Base-by-base conservation (phyloP, 2,797 vertebrate species). In the Myotis daubentonii region DNA sequence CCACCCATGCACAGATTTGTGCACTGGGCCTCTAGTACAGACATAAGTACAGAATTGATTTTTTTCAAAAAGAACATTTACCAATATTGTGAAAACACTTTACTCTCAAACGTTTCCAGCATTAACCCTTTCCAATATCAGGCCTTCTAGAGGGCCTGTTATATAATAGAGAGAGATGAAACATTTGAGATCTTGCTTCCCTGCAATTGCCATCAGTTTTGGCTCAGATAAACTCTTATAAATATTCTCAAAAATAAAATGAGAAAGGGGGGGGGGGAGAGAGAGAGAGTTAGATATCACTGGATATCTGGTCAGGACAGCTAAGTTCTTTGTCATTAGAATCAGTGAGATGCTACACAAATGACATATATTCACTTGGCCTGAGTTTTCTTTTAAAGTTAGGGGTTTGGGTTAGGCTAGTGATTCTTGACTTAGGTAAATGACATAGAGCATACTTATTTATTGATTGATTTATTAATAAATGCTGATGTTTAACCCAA, bases 11-110 rank as follows among this genome's bases (percentile, higher is more conserved):
- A 30, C 13, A 13, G 28, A 62, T 62, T 62, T 2, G 6, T 30
- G 60, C 8, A 62, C 22, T 30, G 60, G 60, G 12, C 60, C 28
- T 62, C 60, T 30, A 62, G 13, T 75, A 90, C 38, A 91, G 75
- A 75, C 20, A 22, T 49, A 25, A 75, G 80, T 53, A 57, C 12
- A 87, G 87, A 49, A 93, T 28, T 81, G 72, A 95, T 76, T 94
- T 96, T 94, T 96, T 84, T 82, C 93, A 85, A 87, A 87, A 91
- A 86, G 57, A 91, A 71, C 51, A 65, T 20, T 91, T 87, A 44
- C 41, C 57, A 80, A 44, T 78, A 68, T 57, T 25, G 23, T 76
- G 33, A 95, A 91, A 72, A 51, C 17, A 33, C 33, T 92, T 82
- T n/a, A 79, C 22, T 68, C 10, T 36, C 30, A 55, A 79, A n/a